Evolutionary conservation across 1,140 invertebrate genomes (phyloP), one percentile per base, ranked within the genome.

Genomic region (Cotesia vestalis): DNA sequence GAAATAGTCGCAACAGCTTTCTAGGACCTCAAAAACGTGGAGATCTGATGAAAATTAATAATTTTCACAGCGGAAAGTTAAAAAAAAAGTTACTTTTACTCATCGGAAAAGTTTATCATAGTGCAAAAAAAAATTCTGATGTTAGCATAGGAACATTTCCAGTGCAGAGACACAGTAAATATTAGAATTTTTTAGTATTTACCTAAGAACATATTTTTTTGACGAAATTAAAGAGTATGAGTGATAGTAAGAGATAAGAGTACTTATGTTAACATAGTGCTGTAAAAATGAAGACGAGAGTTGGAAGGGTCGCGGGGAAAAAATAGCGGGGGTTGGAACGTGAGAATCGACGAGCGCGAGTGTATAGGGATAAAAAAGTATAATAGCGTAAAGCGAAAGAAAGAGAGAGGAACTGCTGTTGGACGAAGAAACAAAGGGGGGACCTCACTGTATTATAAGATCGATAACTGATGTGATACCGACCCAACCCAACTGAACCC

Each of bases 401-500:
- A 55, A 59, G 70, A 73, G 68, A 62, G 36, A 59, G 66, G 52
- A 61, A 63, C 64, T 66, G 59, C 14, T 52, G 62, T 64, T 72
- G 62, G 61, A 72, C 67, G 69, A 61, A 73, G 77, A 76, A 71
- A 76, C 77, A 76, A 75, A 74, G 74, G 70, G 69, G 64, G 67
- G 64, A 66, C 59, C 66, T 71, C 73, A 74, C 76, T 71, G 75
- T 68, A 75, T 76, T 76, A 78, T 76, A 78, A 78, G 75, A 78
- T 78, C 75, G 77, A 78, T 76, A 78, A 75, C 74, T 76, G 77
- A 78, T 76, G 77, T 78, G 77, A 78, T 76, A 76, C 75, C 77
- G 69, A 75, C 75, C 75, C 77, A 75, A 71, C 71, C 74, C 73
- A 77, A 79, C 81, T 62, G 74, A 79, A 77, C 78, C 79, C 79